Base-by-base conservation (phyloP, 2,797 vertebrate species). In the Lophotriccus pileatus region DNA sequence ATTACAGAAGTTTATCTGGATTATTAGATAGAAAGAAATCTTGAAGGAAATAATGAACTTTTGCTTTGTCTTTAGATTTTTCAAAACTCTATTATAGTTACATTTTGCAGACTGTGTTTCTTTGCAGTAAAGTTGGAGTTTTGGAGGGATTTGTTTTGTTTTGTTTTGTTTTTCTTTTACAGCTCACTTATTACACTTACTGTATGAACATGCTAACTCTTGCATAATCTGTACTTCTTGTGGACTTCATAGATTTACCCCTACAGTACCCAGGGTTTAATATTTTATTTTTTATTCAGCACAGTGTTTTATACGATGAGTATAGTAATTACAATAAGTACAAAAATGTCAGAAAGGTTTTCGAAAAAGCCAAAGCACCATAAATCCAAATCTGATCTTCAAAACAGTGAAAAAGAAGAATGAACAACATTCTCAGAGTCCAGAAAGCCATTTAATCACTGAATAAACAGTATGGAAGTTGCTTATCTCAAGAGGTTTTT, bases 21-120 rank as follows among this genome's bases (percentile, higher is more conserved):
- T 68, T 93, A 75, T 93, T 90, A 85, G 81, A 55, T 8, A 89
- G 32, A 78, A 90, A 37, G 25, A 64, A 75, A 1, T n/a, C 50
- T 76, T 76, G 25, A 87, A 90, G 30, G 23, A 83, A 90, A 94
- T 69, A 89, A 76, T 41, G 18, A 66, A 64, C 11, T 43, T 9
- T 39, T 70, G 15, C 23, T 83, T 56, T 68, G 8, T 50, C 78
- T 95, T 39, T 32, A 47, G 50, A 76, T 70, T 88, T 66, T 84
- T 14, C 47, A 72, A 39, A 70, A 62, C 12, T 83, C 9, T 52
- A 56, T 88, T 84, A 30, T 19, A n/a, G 60, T 37, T 70, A 30
- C 17, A n/a, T 64, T 37, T 67, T 55, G 4, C 14, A 55, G 16
- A 68, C 12, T 69, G 1, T 56, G n/a, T 56, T 81, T 72, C 25